Evolutionary conservation across 1,140 invertebrate species (phyloP), one percentile per base, ranked within the genome.

Genomic region (Zaprionus tsacasi): DNA sequence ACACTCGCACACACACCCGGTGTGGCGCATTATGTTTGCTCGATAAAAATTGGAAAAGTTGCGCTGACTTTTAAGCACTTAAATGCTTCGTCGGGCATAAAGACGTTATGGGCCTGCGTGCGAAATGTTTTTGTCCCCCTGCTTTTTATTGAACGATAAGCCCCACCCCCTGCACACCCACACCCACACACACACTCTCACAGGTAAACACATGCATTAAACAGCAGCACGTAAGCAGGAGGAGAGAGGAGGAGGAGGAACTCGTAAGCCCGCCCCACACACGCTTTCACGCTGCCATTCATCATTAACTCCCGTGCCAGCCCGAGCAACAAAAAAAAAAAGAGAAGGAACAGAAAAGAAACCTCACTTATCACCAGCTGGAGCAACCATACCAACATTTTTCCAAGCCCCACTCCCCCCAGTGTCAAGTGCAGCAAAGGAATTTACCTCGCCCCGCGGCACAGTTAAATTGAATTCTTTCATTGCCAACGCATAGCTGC

Each of bases 391-490:
- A 30, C 30, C 33, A 12, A 21, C 52, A 25, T 8, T 12, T 15
- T 13, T 7, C 3, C 45, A 6, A 33, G 30, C 43, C 3, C 54
- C 36, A 21, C 50, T 6, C 10, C 38, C 38, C 52, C 36, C 43
- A 60, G 54, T 79, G 82, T 78, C 79, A 88, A 75, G 74, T 83
- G 77, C 83, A 88, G 67, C 64, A 43, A 66, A 71, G 66, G 57
- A 74, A 82, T 82, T 74, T 38, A 63, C 59, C 72, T 74, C 54
- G 61, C 63, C 76, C 71, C 68, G 79, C 67, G 66, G 83, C 70
- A 64, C 67, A 80, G 69, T 80, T 80, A 87, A 87, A 87, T 87
- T 87, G 78, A 88, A 80, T 82, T 82, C 79, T 85, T 85, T 82
- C 56, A 12, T 55, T 58, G 69, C 66, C 70, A 61, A 61, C 77